Evolutionary conservation across 2,888 invertebrate genomes (phyloP), one percentile per base, ranked within the genome.

Genomic region (Tetanocera ferruginea): DNA sequence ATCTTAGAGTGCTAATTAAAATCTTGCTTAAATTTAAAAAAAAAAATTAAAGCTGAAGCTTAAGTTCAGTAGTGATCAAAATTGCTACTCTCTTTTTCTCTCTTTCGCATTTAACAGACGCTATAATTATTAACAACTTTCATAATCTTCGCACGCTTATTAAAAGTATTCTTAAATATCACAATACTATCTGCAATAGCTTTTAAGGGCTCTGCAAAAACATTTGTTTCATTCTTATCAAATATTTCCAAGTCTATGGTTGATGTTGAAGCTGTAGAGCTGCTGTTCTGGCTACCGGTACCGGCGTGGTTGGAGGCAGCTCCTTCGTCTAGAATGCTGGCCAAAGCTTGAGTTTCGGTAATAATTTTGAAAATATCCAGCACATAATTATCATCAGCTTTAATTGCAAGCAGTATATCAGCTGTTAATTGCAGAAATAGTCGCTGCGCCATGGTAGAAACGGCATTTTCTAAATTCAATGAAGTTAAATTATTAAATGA

Each of bases 221-320:
- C 82, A 80, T 89, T 89, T 11, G 85, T 79, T 72, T 89, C 89
- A 76, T 87, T 86, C 70, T 85, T 87, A 74, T 89, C 88, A 73
- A 89, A 89, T 17, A 89, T 80, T 28, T 88, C 87, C 1, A 83
- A 80, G 67, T 85, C 84, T 8, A 31, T 17, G 2, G 55, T 49
- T 2, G 23, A 4, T 37, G 72, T 49, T 3, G 77, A 74, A 37
- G 60, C 43, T 60, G 28, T 69, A 9, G 51, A 69, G 51, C 67
- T 31, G 55, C 49, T 70, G 28, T 31, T 57, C 11, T 57, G 69
- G n/a, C 25, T 80, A 76, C 66, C 34, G 49, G 19, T 78, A 73
- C 66, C 34, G 34, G 19, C 78, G 34, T 78, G 76, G 14, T 57
- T 78, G 6, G 31, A 60, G 19, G 71, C 80, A 60, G 60, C 78